A percentile compares a stretch with the other conserved stretches of the same genome.
phyloP scores from a whole-genome alignment of 2,888 invertebrate species.

The Drosophila algonquin region DNA sequence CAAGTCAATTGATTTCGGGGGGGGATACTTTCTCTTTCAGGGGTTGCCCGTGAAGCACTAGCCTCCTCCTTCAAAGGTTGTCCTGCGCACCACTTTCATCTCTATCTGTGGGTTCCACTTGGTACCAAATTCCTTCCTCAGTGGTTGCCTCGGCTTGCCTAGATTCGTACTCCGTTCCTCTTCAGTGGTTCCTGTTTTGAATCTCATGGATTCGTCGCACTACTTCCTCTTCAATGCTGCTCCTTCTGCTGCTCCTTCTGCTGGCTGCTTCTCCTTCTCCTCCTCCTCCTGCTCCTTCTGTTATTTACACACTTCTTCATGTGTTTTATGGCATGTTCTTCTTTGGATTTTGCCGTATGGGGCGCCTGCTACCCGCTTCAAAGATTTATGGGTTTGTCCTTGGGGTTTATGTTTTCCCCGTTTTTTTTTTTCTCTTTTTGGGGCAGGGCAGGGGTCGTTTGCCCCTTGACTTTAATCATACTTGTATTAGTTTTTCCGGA shows the following conservation, averaged over 20 bases:
- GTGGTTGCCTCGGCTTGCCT: background rate
- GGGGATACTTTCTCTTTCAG: background rate
- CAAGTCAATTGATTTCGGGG: conserved; percentile 20
- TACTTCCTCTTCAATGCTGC: conserved; percentile 6
- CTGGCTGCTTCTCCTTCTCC: conserved; percentile 15
- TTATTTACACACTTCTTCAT: conserved; percentile 76
- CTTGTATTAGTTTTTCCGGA: conserved; percentile 2
- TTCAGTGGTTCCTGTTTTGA: background rate
- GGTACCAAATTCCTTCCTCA: background rate
- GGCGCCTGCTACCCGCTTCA: conserved; percentile 18
- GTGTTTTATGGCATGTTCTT: conserved; percentile 76
- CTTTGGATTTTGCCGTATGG: conserved; percentile 45
- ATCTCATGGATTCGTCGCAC: background rate
- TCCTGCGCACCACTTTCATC: background rate
- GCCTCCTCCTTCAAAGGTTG: too few species aligned
- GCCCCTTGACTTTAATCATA: conserved; percentile 36
- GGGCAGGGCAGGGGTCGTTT: conserved; percentile 1
- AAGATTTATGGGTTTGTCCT: conserved; percentile 51
- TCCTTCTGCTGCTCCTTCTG: conserved; percentile 37
- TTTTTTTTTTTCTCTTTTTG: background rate
- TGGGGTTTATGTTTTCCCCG: conserved; percentile 30
- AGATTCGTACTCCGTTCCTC: background rate
- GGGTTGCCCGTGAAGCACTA: background rate
- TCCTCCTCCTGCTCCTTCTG: conserved; percentile 27
- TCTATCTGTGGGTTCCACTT: background rate